phyloP scores from a whole-genome alignment of 2,113 vertebrate genomes.

The Notiomystis cincta region DNA sequence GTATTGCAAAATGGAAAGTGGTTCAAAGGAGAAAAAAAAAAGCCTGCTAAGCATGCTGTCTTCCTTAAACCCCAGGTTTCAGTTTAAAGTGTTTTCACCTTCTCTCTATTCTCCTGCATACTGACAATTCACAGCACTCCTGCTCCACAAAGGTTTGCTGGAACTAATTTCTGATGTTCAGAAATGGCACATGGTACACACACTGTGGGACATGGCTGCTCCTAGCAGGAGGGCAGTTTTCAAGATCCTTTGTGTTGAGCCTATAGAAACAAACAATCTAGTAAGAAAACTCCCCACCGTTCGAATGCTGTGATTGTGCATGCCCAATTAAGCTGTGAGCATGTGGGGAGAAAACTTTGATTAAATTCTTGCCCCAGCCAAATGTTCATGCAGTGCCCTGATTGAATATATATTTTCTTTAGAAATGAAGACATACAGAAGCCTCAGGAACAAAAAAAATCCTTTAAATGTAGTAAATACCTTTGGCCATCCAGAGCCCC shows the following conservation, averaged over 20 bases:
- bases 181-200: neutral
- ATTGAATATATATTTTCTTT: neutral
- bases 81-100: neutral
- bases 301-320: neutral
- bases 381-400: neutral
- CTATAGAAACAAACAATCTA: neutral
- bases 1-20: neutral
- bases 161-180: neutral
- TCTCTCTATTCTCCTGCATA: neutral
- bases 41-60: neutral
- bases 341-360: neutral
- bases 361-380: neutral
- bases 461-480: neutral
- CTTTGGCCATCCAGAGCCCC: neutral
- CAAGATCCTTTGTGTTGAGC: neutral
- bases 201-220: neutral
- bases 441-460: neutral
- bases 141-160: neutral
- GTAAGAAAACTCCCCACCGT: neutral
- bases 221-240: neutral
- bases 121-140: neutral
- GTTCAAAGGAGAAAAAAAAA: neutral
- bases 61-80: neutral
- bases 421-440: neutral
- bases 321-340: neutral